Base-by-base conservation (phyloP, 2,797 vertebrate species). In the Cirrhinus molitorella region DNA sequence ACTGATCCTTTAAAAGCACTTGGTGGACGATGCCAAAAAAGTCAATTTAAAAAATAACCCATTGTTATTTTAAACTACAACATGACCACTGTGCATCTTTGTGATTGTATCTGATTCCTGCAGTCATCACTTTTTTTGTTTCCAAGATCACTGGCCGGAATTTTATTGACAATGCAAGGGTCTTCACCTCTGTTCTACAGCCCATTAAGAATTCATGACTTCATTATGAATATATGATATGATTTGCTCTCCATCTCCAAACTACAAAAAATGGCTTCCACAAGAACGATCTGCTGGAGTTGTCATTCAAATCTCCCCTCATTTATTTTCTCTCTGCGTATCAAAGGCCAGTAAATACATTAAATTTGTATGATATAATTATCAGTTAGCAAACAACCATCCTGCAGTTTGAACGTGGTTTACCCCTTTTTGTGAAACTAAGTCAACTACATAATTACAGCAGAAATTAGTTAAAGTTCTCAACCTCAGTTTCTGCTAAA, bases 131-230 rank as follows among this genome's bases (percentile, higher is more conserved):
- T 28, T 13, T 16, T 25, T 75, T 43, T 89, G 85, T 80, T 86
- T 86, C 88, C 89, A 93, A 93, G 91, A 94, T 93, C 91, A 91
- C 86, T 9, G 3, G 8, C 25, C 16, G 4, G 49, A 70, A 75
- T 86, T 90, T 93, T 91, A 92, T 90, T 92, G 90, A 83, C 89
- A 88, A 85, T 81, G 83, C 88, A 86, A 88, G 79, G 90, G 89
- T 89, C 76, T 85, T 87, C 68, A 74, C 28, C 83, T 83, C 82
- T 86, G 88, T 91, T 90, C 84, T 74, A 67, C 66, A 61, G 67
- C 51, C 45, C 84, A 93, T 94, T 92, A 92, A 79, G 67, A 91
- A 92, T 93, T 92, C 91, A 94, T 93, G 89, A 93, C 88, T 83
- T 87, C 83, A 91, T 92, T 91, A 94, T 91, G 86, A 91, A 85